Evolutionary conservation across 2,797 vertebrate species (phyloP), one percentile per base, ranked within the genome.

Genomic region (Notolabrus celidotus): DNA sequence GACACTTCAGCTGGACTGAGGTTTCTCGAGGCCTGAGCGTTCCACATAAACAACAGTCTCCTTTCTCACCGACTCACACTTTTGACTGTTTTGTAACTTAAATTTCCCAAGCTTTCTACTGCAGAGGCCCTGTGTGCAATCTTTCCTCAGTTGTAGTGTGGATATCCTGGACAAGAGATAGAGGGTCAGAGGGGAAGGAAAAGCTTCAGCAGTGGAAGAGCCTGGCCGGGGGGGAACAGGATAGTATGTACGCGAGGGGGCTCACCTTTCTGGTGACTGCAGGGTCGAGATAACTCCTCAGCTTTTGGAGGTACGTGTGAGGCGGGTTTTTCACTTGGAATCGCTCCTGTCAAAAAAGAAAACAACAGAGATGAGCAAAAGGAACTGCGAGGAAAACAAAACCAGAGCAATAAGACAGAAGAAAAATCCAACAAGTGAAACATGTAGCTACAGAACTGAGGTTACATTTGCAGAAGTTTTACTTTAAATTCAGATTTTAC

Each of bases 321-420:
- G 98, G 98, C 53, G 98, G 98, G 81, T 99, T 99, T 93, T 99
- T 99, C 89, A 99, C 98, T 90, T 99, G 98, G 92, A 99, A 99
- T 20, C 98, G 93, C 83, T 99, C 98, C 98, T 99, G 92, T 59
- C 62, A 64, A 58, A 46, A 51, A 67, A 7, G 11, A 36, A 34
- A 39, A 68, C 15, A 62, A 36, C 74, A 50, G 27, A 72, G 41
- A 71, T 42, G 46, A 69, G 53, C 19, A 42, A 25, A 47, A 31
- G 33, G n/a, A 36, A 67, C 29, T n/a, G n/a, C n/a, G n/a, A n/a
- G 7, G 33, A 59, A 49, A 53, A 29, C 10, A 19, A 69, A 2
- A 64, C 23, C 10, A 47, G 41, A n/a, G 19, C 14, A 38, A 36
- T n/a, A 39, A 10, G 5, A 16, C 2, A 38, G 15, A 56, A 23